Base-by-base conservation (phyloP, 2,888 invertebrate species). In the Phyllotreta striolata region DNA sequence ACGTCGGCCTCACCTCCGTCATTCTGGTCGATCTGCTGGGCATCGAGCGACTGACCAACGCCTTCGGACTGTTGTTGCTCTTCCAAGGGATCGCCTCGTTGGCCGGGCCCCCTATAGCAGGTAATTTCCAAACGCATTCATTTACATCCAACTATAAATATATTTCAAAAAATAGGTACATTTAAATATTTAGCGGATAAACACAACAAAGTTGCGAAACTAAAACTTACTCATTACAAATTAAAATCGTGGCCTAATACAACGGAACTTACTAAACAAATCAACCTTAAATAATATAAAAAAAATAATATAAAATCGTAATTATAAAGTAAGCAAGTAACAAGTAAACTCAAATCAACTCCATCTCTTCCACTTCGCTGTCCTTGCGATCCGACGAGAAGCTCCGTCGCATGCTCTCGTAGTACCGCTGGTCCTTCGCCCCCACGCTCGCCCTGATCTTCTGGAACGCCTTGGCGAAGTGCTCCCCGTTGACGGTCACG, bases 41-140 rank as follows among this genome's bases (percentile, higher is more conserved):
- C n/a, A 84, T 97, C 68, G 95, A 96, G 68, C 91, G 88, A 77
- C 84, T 98, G 61, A 97, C 96, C 24, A 96, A 96, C 81, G 95
- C 96, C 38, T 98, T 98, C 82, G 97, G 97, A 9, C 84, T 98
- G 39, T 84, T 97, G 59, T 83, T 98, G 69, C 86, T 98, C 55
- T 97, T 96, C 83, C 96, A 98, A 85, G 97, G 98, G 58, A 88
- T 96, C 64, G 96, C 96, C 6, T 95, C 96, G 1, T 86, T 98
- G 6, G 86, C 96, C 66, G 98, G 97, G 63, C 93, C 96, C 64
- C 97, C 97, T 9, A 88, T 96, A 70, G 96, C 92, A 81, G 97
- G 97, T 96, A 86, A 81, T 68, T 44, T 5, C 34, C 35, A 55
- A 24, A 8, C 38, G 13, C 44, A 43, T 37, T 39, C 39, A 34